Evolutionary conservation across 2,113 vertebrate genomes (phyloP).

Genomic region (Nipponia nippon): DNA sequence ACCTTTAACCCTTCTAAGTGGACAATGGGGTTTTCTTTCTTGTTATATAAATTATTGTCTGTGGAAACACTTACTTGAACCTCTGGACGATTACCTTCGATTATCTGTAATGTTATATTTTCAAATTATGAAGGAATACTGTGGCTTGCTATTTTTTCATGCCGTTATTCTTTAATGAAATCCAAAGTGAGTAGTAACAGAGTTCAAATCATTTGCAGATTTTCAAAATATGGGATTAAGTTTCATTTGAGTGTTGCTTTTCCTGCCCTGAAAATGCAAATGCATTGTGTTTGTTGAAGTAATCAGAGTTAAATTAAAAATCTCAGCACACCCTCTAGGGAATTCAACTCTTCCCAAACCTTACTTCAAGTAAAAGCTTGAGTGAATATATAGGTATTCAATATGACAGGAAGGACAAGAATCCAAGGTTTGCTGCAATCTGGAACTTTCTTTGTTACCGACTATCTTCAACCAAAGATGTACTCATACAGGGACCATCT

Average conservation of each 20-base stretch:
- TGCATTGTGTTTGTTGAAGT: background rate
- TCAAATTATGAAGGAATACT: background rate
- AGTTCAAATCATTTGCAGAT: background rate
- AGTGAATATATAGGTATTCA: background rate
- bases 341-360: background rate
- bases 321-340: background rate
- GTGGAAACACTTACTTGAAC: background rate
- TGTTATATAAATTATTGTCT: background rate
- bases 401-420: background rate
- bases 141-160: background rate
- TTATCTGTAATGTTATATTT: constrained; percentile 15
- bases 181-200: background rate
- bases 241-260: background rate
- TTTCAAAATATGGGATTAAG: background rate
- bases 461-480: background rate
- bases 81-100: background rate
- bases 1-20: constrained; percentile 44
- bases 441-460: background rate
- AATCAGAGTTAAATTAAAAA: constrained; percentile 12
- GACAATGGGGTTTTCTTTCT: constrained; percentile 39
- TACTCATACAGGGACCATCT: background rate
- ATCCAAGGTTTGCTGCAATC: background rate
- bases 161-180: background rate
- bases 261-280: background rate
- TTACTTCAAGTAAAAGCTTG: background rate